phyloP scores from a whole-genome alignment of 35 echinoderm and acorn worm species.

The Strongylocentrotus purpuratus region DNA sequence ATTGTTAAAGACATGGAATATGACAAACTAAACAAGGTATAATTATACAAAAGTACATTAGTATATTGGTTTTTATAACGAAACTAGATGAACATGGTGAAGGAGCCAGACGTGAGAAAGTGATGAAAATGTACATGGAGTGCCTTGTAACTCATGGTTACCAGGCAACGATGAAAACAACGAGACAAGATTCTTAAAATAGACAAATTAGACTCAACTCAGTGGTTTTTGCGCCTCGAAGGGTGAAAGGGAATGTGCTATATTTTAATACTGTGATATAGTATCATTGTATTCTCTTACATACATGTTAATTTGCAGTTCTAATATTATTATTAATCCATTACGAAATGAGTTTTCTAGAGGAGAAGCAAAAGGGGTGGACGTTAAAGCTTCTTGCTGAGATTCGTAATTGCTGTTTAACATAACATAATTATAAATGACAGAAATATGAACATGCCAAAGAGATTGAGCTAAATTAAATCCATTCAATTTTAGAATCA shows the following conservation, averaged over 20 bases:
- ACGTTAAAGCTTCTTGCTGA: too few species aligned
- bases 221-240: neutral
- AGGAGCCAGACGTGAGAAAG: neutral
- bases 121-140: neutral
- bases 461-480: too few species aligned
- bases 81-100: neutral
- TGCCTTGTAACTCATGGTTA: neutral
- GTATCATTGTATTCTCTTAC: too few species aligned
- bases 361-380: too few species aligned
- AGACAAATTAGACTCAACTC: neutral
- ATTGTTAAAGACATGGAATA: neutral
- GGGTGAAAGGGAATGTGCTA: neutral
- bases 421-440: too few species aligned
- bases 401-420: too few species aligned
- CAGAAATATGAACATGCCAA: too few species aligned
- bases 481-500: too few species aligned
- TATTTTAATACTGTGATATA: too few species aligned
- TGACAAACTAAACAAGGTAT: neutral
- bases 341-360: too few species aligned
- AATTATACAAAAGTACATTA: neutral
- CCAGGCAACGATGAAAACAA: neutral
- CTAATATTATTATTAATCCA: too few species aligned
- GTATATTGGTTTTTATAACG: neutral
- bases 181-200: neutral
- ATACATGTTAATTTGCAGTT: too few species aligned